phyloP scores from a whole-genome alignment of 2,797 vertebrate genomes.

The Tolypeutes matacus region DNA sequence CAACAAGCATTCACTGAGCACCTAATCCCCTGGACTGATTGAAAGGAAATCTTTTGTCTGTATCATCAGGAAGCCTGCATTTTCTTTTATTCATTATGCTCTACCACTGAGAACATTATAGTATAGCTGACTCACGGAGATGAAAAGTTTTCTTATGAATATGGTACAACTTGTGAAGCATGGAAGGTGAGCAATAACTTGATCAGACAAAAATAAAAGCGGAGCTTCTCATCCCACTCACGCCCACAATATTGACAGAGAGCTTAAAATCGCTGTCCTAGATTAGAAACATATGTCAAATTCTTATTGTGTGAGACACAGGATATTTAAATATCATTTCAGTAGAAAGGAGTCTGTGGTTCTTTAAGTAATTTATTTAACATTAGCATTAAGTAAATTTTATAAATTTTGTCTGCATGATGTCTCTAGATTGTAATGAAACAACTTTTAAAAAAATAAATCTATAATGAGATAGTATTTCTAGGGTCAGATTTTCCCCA shows the following conservation, averaged over 20 bases:
- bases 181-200: background rate
- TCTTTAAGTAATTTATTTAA: background rate
- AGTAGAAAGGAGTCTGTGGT: background rate
- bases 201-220: background rate
- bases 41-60: fast-evolving
- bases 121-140: background rate
- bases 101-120: background rate
- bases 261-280: fast-evolving
- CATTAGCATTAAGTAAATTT: background rate
- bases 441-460: background rate
- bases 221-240: background rate
- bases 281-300: background rate
- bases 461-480: background rate
- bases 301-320: background rate
- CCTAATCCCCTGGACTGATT: fast-evolving
- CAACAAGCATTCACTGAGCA: background rate
- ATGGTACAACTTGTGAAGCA: background rate
- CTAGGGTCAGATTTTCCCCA: background rate
- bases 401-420: background rate
- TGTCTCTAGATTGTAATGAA: constrained; percentile 26
- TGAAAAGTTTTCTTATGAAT: background rate
- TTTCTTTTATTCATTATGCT: background rate
- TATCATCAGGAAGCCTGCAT: fast-evolving
- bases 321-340: background rate
- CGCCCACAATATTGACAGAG: background rate